Conservation (phyloP, 2,888 invertebrate species). For the Hipparchia sbordonii region DNA sequence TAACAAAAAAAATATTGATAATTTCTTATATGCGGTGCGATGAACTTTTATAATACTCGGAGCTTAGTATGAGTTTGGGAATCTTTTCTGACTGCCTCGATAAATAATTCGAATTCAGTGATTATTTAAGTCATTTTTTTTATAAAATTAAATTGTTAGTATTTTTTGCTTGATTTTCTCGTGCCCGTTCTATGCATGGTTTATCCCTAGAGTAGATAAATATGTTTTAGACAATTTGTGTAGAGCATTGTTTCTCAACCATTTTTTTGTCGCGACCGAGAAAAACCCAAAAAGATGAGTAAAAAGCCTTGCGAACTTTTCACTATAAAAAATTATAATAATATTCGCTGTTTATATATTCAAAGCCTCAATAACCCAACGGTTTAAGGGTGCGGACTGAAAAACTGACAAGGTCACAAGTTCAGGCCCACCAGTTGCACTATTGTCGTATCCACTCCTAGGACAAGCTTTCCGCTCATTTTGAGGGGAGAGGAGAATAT, state of each 20-base stretch:
- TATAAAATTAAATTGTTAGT: conserved; percentile 60
- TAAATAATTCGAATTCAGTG: background rate
- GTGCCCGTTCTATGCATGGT: conserved; percentile 68
- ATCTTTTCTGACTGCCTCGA: conserved; percentile 7
- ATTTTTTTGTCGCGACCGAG: too few species aligned
- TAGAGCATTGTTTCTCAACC: too few species aligned
- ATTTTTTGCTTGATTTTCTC: conserved; percentile 63
- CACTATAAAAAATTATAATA: too few species aligned
- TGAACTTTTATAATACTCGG: conserved; percentile 31
- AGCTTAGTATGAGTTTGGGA: conserved; percentile 13
- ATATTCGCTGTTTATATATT: conserved; percentile 16
- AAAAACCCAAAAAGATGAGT: too few species aligned
- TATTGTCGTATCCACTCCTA: too few species aligned
- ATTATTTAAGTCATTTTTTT: conserved; percentile 44
- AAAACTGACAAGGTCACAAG: too few species aligned
- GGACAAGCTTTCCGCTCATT: too few species aligned
- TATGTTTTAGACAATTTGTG: conserved; percentile 63
- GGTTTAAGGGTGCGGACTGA: too few species aligned
- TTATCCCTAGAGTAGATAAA: conserved; percentile 74
- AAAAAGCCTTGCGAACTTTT: too few species aligned
- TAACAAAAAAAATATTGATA: conserved; percentile 42
- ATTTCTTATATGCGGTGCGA: conserved; percentile 17
- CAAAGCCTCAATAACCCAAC: too few species aligned
- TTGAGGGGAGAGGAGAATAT: too few species aligned
- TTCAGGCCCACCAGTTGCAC: too few species aligned